A percentile compares a stretch with the other conserved stretches of the same genome.
These are phyloP conservation scores for Cisticola juncidis DNA, from an alignment of 2,113 vertebrate species.

Conservation along the genomic window DNA sequence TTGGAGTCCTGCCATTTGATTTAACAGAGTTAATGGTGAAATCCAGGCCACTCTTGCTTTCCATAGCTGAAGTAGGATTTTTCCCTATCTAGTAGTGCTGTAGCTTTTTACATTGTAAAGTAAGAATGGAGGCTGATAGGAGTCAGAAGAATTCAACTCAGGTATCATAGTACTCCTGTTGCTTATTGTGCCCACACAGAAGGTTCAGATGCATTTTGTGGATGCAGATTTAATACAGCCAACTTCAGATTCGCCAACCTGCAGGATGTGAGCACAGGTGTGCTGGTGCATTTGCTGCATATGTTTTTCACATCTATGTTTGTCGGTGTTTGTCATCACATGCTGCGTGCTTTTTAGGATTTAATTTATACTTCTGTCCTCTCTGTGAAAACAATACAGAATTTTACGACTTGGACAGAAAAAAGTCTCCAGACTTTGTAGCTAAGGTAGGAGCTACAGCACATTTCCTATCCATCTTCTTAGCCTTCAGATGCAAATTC, in stretches of 20 bases:
- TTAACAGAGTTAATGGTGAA: neutral
- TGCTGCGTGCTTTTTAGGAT: neutral
- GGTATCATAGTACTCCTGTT: neutral
- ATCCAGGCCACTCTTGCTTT: neutral
- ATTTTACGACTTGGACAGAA: neutral
- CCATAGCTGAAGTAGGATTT: neutral
- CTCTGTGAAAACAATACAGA: neutral
- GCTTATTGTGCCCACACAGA: neutral
- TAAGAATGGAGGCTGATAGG: neutral
- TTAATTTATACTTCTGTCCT: neutral
- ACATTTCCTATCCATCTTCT: neutral
- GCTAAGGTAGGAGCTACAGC: neutral
- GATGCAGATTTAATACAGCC: neutral
- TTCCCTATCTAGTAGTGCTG: neutral
- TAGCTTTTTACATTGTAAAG: neutral
- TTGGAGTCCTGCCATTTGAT: neutral
- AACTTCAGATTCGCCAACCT: rapidly evolving
- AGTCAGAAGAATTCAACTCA: rapidly evolving
- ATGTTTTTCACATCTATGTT: neutral
- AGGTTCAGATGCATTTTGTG: neutral
- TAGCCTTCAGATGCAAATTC: neutral
- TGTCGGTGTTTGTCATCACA: neutral
- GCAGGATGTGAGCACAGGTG: neutral
- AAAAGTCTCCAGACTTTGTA: neutral
- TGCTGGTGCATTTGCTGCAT: neutral